These are phyloP conservation scores for Drosophila bunnanda DNA, from an alignment of 2,888 invertebrate species.

Conservation along the genomic window DNA sequence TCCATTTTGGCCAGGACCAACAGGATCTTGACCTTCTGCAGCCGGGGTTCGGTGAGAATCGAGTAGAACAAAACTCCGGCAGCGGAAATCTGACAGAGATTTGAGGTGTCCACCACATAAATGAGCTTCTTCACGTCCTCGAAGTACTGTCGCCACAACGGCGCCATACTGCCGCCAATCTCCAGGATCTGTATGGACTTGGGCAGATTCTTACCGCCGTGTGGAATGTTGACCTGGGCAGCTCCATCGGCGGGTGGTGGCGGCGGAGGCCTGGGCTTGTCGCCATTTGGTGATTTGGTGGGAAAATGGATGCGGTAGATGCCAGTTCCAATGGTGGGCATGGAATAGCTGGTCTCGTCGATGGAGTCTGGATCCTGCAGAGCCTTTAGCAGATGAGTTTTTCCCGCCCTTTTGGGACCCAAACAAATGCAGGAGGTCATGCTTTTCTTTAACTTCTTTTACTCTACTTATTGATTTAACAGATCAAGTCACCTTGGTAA, in stretches of 20 bases:
- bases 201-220: conserved; percentile 83
- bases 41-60: conserved; percentile 89
- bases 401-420: conserved; percentile 92
- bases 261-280: conserved; percentile 48
- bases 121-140: conserved; percentile 88
- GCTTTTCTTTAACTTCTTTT: neutral
- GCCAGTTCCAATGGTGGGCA: conserved; percentile 92
- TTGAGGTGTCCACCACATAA: conserved; percentile 93
- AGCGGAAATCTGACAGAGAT: conserved; percentile 93
- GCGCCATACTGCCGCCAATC: conserved; percentile 92
- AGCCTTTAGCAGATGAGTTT: conserved; percentile 91
- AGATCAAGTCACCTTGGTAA: conserved; percentile 40
- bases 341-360: conserved; percentile 91
- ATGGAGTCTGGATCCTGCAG: conserved; percentile 89
- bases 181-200: conserved; percentile 88
- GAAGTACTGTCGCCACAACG: conserved; percentile 92
- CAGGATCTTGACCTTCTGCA: conserved; percentile 89
- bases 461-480: conserved; percentile 52
- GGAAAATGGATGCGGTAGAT: conserved; percentile 88
- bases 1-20: conserved; percentile 93
- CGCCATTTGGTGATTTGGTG: conserved; percentile 66
- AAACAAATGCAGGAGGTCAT: conserved; percentile 87
- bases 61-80: conserved; percentile 92
- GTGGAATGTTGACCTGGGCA: conserved; percentile 6
- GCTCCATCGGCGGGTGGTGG: conserved; percentile 37